phyloP scores from a whole-genome alignment of 2,888 invertebrate species.

The Rhagonycha fulva region DNA sequence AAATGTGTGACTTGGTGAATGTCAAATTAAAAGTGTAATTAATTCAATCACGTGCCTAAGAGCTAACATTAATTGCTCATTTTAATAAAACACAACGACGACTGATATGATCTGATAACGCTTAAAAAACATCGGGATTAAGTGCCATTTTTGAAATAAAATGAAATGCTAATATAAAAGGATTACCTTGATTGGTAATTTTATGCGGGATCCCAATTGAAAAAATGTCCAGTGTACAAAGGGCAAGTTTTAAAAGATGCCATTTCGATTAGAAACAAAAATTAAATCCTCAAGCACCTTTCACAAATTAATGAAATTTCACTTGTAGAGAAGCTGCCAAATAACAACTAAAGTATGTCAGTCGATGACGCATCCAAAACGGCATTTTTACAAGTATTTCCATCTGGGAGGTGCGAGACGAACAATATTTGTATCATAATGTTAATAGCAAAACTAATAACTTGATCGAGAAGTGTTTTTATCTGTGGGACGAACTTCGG shows the following conservation, averaged over 20 bases:
- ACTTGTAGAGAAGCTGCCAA: conserved; percentile 25
- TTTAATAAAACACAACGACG: neutral
- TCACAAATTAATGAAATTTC: conserved; percentile 11
- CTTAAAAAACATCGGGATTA: neutral
- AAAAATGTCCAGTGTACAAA: neutral
- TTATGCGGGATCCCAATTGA: neutral
- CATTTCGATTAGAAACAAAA: neutral
- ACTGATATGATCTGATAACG: neutral
- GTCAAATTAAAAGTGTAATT: neutral
- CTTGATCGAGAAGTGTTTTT: neutral
- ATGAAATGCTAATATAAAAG: neutral
- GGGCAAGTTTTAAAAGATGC: neutral
- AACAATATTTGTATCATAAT: neutral
- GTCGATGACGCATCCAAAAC: conserved; percentile 24
- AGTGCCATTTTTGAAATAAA: neutral
- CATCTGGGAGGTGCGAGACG: conserved; percentile 7
- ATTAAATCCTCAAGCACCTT: neutral
- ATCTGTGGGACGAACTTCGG: neutral
- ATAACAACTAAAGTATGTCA: conserved; percentile 28
- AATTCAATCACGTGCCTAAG: neutral
- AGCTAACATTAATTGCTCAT: neutral
- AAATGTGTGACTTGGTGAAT: neutral
- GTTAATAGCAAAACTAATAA: neutral
- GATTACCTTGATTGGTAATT: neutral
- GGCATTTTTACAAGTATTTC: conserved; percentile 9